Percentiles rank a stretch among this genome's conserved stretches.
phyloP scores from a whole-genome alignment of 2,888 invertebrate genomes.

The Encarsia formosa region DNA sequence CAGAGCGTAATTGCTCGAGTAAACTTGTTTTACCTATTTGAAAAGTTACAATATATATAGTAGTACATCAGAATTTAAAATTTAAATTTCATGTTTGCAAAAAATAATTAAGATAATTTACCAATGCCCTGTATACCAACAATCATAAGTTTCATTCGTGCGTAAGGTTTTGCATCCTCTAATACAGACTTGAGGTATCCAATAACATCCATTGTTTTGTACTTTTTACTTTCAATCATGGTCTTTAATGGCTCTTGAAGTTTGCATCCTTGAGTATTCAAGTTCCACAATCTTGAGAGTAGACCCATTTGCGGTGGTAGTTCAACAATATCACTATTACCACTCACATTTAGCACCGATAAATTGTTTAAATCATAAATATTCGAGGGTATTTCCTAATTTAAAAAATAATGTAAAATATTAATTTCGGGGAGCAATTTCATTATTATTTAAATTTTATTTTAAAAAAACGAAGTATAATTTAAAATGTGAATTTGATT shows the following conservation, averaged over 20 bases:
- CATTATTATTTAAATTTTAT: not conserved
- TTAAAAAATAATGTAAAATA: not conserved
- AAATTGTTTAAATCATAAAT: constrained; percentile 82
- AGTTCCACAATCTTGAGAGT: constrained; percentile 90
- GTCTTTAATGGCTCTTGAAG: constrained; percentile 83
- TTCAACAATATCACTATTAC: constrained; percentile 77
- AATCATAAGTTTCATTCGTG: constrained; percentile 93
- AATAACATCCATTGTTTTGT: constrained; percentile 92
- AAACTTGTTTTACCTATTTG: constrained; percentile 75
- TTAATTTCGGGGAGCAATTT: no score
- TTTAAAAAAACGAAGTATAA: no score
- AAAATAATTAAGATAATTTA: not conserved
- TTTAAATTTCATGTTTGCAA: not conserved
- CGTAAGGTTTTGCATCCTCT: constrained; percentile 89
- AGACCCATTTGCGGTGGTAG: constrained; percentile 94
- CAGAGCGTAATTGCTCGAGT: constrained; percentile 80
- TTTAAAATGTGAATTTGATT: no score
- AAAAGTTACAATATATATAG: no score
- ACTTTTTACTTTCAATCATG: constrained; percentile 88
- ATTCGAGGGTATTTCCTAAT: constrained; percentile 74
- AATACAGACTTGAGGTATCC: constrained; percentile 85
- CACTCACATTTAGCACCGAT: constrained; percentile 90
- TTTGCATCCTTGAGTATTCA: constrained; percentile 86
- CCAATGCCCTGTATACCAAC: constrained; percentile 84
- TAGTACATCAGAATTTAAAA: no score